These are phyloP conservation scores for Crepidodera aurea DNA, from an alignment of 2,888 invertebrate species.

Conservation along the genomic window DNA sequence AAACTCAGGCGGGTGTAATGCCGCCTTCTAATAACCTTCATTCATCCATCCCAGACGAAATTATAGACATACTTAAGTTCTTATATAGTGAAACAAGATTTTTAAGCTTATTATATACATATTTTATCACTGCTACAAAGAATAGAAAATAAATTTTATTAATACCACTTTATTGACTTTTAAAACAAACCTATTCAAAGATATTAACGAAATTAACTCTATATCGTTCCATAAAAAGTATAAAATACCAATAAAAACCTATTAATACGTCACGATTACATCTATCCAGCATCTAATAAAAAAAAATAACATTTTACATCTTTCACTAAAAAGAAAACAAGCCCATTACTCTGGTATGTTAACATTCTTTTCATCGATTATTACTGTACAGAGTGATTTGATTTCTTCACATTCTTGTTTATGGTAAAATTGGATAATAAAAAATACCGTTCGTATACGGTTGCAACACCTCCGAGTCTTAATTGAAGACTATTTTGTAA, in stretches of 20 bases:
- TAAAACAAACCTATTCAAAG: neutral
- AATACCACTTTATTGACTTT: neutral
- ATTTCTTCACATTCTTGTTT: slow-evolving; percentile 9
- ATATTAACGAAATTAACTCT: neutral
- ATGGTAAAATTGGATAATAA: slow-evolving; percentile 3
- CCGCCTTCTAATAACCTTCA: no score
- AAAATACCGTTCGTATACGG: slow-evolving; percentile 2
- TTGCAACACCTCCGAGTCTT: neutral
- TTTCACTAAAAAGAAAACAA: neutral
- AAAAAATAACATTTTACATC: neutral
- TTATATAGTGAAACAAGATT: no score
- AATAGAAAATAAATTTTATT: neutral
- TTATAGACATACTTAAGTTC: no score
- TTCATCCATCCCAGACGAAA: no score
- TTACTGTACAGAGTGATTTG: slow-evolving; percentile 12
- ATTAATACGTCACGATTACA: neutral
- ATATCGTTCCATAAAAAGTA: neutral
- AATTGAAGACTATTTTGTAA: neutral
- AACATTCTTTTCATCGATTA: slow-evolving; percentile 12
- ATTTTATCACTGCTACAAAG: no score
- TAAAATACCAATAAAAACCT: neutral
- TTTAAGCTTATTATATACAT: no score
- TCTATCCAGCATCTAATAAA: neutral
- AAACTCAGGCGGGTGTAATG: no score
- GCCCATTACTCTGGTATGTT: neutral